Percentiles rank a stretch among this genome's conserved stretches.
phyloP scores from a whole-genome alignment of 2,888 invertebrate species.

The Iselma pallidipennis region DNA sequence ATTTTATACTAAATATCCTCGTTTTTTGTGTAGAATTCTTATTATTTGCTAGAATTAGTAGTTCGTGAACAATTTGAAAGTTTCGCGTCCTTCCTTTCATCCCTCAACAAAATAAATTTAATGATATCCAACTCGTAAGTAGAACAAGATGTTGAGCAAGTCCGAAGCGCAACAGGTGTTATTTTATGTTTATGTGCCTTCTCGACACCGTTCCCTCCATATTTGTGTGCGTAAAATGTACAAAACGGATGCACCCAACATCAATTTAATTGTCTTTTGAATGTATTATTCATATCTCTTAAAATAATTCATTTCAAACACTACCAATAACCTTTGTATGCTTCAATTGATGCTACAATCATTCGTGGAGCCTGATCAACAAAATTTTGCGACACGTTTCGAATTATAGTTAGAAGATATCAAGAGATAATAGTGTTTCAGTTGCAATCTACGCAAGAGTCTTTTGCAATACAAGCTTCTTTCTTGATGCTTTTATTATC shows the following conservation, averaged over 20 bases:
- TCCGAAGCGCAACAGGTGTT: constrained; percentile 25
- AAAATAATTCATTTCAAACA: no score
- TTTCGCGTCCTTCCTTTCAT: neutral
- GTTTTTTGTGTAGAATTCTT: no score
- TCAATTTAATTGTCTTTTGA: constrained; percentile 15
- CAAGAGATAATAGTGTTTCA: no score
- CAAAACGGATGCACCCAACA: constrained; percentile 7
- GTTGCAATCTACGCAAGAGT: neutral
- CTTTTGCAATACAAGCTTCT: neutral
- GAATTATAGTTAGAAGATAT: no score
- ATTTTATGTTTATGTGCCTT: constrained; percentile 17
- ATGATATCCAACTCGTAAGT: constrained; percentile 22
- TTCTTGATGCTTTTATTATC: neutral
- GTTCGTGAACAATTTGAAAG: constrained; percentile 2
- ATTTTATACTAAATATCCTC: no score
- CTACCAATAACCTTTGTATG: no score
- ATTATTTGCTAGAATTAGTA: no score
- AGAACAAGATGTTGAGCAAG: constrained; percentile 25
- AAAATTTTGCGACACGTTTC: neutral
- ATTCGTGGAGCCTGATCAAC: neutral
- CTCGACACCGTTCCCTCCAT: constrained; percentile 11
- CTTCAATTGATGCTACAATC: no score
- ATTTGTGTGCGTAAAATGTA: constrained; percentile 2
- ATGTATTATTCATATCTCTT: neutral
- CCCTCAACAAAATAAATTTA: constrained; percentile 18